phyloP scores from a whole-genome alignment of 2,888 invertebrate species.

The Drosophila hamatofila region DNA sequence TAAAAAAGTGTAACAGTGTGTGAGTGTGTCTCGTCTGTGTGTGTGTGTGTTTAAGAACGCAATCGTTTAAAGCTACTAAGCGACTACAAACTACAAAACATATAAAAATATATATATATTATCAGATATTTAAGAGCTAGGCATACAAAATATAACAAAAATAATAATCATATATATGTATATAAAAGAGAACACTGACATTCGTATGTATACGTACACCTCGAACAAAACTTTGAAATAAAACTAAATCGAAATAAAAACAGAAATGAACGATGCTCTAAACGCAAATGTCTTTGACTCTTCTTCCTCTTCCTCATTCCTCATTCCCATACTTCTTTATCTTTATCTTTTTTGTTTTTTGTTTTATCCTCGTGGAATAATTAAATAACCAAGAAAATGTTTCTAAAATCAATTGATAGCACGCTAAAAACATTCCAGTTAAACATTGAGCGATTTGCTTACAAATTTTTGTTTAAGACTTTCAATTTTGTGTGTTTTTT shows the following conservation, averaged over 20 bases:
- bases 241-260: conserved; percentile 40
- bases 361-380: conserved; percentile 54
- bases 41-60: conserved; percentile 66
- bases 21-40: conserved; percentile 4
- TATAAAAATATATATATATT: conserved; percentile 69
- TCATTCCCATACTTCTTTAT: background rate
- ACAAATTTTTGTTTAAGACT: conserved; percentile 39
- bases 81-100: conserved; percentile 80
- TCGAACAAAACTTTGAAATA: conserved; percentile 43
- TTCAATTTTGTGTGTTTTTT: conserved; percentile 8
- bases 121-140: conserved; percentile 59
- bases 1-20: conserved; percentile 74
- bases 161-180: background rate
- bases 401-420: conserved; percentile 60
- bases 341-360: background rate
- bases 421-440: conserved; percentile 72
- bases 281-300: conserved; percentile 71
- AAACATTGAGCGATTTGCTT: conserved; percentile 71
- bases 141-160: conserved; percentile 66
- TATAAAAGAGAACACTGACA: conserved; percentile 30
- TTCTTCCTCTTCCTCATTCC: background rate
- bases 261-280: conserved; percentile 24
- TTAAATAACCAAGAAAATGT: conserved; percentile 59
- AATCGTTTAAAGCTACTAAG: conserved; percentile 72
- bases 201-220: conserved; percentile 14